phyloP scores from a whole-genome alignment of 2,888 invertebrate genomes.

The Hipparchia semele region DNA sequence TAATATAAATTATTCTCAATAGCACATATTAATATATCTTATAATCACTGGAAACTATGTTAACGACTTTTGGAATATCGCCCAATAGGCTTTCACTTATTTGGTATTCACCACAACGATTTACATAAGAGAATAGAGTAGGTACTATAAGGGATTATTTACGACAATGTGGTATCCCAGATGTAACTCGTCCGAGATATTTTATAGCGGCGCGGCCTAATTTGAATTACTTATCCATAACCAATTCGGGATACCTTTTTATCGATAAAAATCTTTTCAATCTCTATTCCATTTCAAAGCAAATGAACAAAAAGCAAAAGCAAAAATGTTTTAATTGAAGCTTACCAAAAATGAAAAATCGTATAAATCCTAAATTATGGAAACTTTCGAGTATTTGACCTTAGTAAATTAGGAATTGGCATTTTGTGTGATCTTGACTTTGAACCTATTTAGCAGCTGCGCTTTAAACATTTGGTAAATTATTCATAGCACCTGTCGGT shows the following conservation, averaged over 20 bases:
- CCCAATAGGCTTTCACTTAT: constrained; percentile 20
- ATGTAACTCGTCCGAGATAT: no score
- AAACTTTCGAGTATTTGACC: constrained; percentile 10
- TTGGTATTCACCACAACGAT: constrained; percentile 13
- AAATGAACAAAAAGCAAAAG: not conserved
- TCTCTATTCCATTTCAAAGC: not conserved
- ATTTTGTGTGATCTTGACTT: constrained; percentile 32
- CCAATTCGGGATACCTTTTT: no score
- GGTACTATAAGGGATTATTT: no score
- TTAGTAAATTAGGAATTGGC: constrained; percentile 15
- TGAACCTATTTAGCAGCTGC: constrained; percentile 22
- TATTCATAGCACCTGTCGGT: constrained; percentile 12
- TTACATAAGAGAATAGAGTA: constrained; percentile 8
- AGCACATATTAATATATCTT: constrained; percentile 15
- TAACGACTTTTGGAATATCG: constrained; percentile 16
- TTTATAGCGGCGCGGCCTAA: no score
- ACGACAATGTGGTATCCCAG: no score
- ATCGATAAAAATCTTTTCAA: not conserved
- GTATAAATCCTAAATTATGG: not conserved
- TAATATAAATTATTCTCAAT: not conserved
- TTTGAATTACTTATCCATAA: no score
- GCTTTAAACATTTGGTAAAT: constrained; percentile 17
- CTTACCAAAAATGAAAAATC: no score
- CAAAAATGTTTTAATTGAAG: not conserved
- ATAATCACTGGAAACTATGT: constrained; percentile 13